Conservation (phyloP, 2,113 vertebrate species). For the Tachycineta bicolor region DNA sequence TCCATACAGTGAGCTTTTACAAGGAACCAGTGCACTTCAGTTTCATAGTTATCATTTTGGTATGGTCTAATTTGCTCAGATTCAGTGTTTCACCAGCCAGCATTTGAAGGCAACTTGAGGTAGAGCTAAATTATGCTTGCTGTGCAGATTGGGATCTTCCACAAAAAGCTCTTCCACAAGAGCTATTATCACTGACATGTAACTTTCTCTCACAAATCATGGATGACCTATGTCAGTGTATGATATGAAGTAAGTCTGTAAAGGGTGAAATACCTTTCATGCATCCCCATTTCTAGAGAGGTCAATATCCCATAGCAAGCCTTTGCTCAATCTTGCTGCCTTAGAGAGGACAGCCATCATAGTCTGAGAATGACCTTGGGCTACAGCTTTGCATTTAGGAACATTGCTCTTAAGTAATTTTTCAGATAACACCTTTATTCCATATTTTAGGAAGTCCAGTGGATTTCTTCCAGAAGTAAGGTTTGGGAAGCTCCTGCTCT, state of each 20-base stretch:
- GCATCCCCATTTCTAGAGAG: neutral
- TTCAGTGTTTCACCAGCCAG: neutral
- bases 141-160: neutral
- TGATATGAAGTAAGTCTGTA: neutral
- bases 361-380: neutral
- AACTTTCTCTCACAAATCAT: neutral
- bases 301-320: neutral
- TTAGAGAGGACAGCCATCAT: neutral
- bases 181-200: neutral
- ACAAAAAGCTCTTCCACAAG: neutral
- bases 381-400: neutral
- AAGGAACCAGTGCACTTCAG: neutral
- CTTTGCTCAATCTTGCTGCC: accelerated
- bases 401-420: neutral
- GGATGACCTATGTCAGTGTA: neutral
- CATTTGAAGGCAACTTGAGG: neutral
- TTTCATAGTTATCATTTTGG: neutral
- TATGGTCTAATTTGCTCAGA: neutral
- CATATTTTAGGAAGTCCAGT: neutral
- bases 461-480: neutral
- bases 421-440: neutral
- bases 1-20: neutral
- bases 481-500: neutral
- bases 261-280: neutral
- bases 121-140: neutral